Evolutionary conservation across 2,888 invertebrate species (phyloP).

Genomic region (Sinhomidia bicolor): DNA sequence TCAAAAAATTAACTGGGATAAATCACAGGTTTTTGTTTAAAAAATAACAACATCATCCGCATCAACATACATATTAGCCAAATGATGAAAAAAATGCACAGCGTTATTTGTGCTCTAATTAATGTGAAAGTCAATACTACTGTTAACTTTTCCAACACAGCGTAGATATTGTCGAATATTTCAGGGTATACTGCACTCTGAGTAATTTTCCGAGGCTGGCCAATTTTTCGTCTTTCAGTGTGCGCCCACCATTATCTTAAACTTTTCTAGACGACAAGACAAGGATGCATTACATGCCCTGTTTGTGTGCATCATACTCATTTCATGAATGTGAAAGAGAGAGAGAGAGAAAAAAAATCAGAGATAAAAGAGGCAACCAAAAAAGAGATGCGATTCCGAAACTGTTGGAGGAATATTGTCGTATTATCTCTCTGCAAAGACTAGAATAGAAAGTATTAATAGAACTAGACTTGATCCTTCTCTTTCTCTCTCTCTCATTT

Average conservation of each 20-base stretch:
- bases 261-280: constrained; percentile 29
- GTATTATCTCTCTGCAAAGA: constrained; percentile 17
- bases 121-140: constrained; percentile 52
- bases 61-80: neutral
- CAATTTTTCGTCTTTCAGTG: constrained; percentile 54
- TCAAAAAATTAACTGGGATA: neutral
- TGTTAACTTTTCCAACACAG: constrained; percentile 19
- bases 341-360: constrained; percentile 39
- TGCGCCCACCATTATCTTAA: constrained; percentile 39
- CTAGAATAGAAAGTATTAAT: constrained; percentile 69
- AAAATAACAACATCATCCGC: neutral
- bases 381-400: constrained; percentile 1
- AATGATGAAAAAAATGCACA: constrained; percentile 18
- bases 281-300: constrained; percentile 72
- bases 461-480: constrained; percentile 71
- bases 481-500: too few species aligned
- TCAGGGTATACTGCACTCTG: constrained; percentile 50
- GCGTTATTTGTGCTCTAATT: constrained; percentile 50
- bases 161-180: constrained; percentile 31
- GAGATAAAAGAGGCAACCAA: neutral
- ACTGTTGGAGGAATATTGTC: constrained; percentile 44
- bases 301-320: constrained; percentile 63
- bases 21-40: neutral
- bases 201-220: constrained; percentile 61
- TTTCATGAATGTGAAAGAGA: constrained; percentile 53